Conservation (phyloP, 2,113 vertebrate genomes). For the Micronisus gabar region DNA sequence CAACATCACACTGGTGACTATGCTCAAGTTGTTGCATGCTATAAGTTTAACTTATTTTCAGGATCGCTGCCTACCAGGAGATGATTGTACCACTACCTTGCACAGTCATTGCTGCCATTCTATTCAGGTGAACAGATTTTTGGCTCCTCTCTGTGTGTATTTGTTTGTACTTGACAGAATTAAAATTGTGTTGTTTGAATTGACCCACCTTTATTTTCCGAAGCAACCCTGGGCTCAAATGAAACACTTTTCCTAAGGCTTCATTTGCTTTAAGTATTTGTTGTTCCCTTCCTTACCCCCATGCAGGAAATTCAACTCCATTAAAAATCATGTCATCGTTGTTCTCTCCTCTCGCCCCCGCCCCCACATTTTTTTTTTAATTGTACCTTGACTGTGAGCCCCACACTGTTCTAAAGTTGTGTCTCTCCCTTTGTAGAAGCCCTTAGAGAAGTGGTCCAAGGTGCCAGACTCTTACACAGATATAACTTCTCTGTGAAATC, state of each 20-base stretch:
- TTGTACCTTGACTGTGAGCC: neutral
- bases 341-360: accelerated
- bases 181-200: neutral
- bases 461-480: neutral
- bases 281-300: neutral
- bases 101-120: neutral
- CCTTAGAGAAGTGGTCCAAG: neutral
- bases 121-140: neutral
- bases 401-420: neutral
- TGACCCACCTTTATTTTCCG: too few relatives aligned
- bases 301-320: neutral
- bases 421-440: neutral
- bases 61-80: neutral
- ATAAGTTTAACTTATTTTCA: neutral
- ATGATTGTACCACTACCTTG: neutral
- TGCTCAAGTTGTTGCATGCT: neutral
- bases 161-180: neutral
- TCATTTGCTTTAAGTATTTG: neutral
- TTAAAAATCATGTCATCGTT: neutral
- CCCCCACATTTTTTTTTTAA: neutral
- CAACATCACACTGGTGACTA: neutral
- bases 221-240: neutral
- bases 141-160: neutral
- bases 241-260: neutral
- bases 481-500: neutral